phyloP scores from a whole-genome alignment of 2,113 vertebrate genomes.

The Echinops telfairi region DNA sequence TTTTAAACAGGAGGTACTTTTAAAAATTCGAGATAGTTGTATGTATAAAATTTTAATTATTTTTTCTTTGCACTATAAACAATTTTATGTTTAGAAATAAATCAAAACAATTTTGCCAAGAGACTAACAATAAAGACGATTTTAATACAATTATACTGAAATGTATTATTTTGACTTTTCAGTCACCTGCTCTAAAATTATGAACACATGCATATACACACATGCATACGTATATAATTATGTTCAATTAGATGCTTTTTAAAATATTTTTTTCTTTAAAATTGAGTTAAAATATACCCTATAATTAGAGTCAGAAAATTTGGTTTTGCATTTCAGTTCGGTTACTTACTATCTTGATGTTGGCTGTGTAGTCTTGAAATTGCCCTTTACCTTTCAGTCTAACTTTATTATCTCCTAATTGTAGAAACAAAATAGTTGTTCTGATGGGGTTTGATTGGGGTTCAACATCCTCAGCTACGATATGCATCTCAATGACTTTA shows the following conservation, averaged over 20 bases:
- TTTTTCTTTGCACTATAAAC: constrained; percentile 62
- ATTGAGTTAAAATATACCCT: background rate
- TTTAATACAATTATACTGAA: constrained; percentile 60
- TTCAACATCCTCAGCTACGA: too few species aligned
- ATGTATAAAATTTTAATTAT: constrained; percentile 67
- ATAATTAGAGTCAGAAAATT: background rate
- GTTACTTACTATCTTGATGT: background rate
- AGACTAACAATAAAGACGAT: constrained; percentile 39
- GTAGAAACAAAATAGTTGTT: background rate
- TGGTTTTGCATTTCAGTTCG: background rate
- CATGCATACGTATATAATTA: background rate
- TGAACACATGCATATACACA: rapidly evolving
- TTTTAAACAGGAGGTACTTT: constrained; percentile 61
- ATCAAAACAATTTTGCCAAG: constrained; percentile 58
- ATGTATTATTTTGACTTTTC: background rate
- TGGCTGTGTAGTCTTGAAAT: constrained; percentile 16
- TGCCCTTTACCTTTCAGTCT: background rate
- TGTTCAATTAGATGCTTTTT: constrained; percentile 36
- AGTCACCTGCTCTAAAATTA: constrained; percentile 19
- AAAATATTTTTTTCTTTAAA: background rate
- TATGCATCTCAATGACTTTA: too few species aligned
- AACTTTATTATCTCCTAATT: background rate
- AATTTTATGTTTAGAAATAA: constrained; percentile 60
- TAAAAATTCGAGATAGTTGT: constrained; percentile 52
- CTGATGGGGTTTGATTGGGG: background rate